phyloP scores from a whole-genome alignment of 92 coral and sea anemone species.

The Epizoanthus fatuus region DNA sequence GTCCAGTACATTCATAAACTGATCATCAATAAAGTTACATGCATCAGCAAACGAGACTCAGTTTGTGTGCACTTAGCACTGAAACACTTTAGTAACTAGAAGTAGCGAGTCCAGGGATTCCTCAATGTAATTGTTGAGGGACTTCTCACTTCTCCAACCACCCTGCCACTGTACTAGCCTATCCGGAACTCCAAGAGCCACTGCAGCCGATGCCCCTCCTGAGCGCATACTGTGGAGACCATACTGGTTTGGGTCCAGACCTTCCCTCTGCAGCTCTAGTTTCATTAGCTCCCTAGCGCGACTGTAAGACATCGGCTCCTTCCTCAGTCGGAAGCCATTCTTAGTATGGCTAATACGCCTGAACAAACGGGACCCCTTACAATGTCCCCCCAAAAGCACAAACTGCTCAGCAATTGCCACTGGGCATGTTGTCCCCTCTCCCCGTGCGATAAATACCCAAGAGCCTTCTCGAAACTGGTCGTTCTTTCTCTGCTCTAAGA shows the following conservation, averaged over 20 bases:
- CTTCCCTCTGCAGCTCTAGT: slow-evolving; percentile 53
- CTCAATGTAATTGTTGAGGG: slow-evolving; percentile 46
- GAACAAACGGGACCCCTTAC: slow-evolving; percentile 48
- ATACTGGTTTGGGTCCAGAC: slow-evolving; percentile 26
- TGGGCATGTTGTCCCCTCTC: slow-evolving; percentile 37
- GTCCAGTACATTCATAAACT: neutral
- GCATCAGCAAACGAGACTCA: neutral
- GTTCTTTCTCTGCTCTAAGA: slow-evolving; percentile 35
- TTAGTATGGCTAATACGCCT: slow-evolving; percentile 43
- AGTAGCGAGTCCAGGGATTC: slow-evolving; percentile 44
- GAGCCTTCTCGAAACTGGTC: slow-evolving; percentile 65
- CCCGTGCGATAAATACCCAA: slow-evolving; percentile 53
- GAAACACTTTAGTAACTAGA: slow-evolving; percentile 23
- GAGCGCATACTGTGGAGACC: slow-evolving; percentile 59
- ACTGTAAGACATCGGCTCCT: slow-evolving; percentile 47
- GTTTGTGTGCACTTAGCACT: no score
- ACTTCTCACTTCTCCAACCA: slow-evolving; percentile 52
- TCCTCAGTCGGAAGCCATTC: slow-evolving; percentile 41
- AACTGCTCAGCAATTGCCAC: slow-evolving; percentile 44
- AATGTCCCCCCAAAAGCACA: slow-evolving; percentile 23
- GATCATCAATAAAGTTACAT: neutral
- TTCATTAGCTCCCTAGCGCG: slow-evolving; percentile 53
- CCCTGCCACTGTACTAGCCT: slow-evolving; percentile 56
- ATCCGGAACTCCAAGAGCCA: slow-evolving; percentile 61
- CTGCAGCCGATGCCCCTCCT: slow-evolving; percentile 60